phyloP scores from a whole-genome alignment of 2,113 vertebrate genomes.

The Tympanuchus pallidicinctus region DNA sequence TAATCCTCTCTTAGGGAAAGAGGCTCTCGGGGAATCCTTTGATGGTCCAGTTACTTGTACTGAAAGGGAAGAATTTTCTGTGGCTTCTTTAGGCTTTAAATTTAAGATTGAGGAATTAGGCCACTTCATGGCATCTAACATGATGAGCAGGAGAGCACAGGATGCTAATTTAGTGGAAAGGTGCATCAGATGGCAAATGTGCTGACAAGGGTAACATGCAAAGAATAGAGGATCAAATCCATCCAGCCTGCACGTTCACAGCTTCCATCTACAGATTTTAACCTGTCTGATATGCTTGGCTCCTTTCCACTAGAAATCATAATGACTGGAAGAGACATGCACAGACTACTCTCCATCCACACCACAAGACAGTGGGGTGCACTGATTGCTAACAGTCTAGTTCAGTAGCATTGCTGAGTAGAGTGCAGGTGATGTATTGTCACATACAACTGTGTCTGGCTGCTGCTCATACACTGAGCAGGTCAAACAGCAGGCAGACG shows the following conservation, averaged over 20 bases:
- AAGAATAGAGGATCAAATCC: not conserved
- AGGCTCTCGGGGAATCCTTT: not conserved
- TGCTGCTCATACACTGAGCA: not conserved
- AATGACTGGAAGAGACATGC: not conserved
- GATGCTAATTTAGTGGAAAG: not conserved
- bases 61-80: not conserved
- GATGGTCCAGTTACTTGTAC: not conserved
- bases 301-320: constrained; percentile 7
- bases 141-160: not conserved
- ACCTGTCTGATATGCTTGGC: not conserved
- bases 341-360: not conserved
- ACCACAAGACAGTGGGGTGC: not conserved
- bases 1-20: not conserved
- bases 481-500: not conserved
- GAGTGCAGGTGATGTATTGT: not conserved
- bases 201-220: not conserved
- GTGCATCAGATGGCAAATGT: not conserved
- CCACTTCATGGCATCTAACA: not conserved
- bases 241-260: not conserved
- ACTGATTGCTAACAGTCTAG: not conserved
- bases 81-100: not conserved
- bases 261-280: constrained; percentile 12
- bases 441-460: not conserved
- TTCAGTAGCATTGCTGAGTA: not conserved
- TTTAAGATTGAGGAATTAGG: not conserved